Percentiles rank a stretch among this genome's conserved stretches.
phyloP scores from a whole-genome alignment of 2,888 invertebrate genomes.

The Campoplex nolae region DNA sequence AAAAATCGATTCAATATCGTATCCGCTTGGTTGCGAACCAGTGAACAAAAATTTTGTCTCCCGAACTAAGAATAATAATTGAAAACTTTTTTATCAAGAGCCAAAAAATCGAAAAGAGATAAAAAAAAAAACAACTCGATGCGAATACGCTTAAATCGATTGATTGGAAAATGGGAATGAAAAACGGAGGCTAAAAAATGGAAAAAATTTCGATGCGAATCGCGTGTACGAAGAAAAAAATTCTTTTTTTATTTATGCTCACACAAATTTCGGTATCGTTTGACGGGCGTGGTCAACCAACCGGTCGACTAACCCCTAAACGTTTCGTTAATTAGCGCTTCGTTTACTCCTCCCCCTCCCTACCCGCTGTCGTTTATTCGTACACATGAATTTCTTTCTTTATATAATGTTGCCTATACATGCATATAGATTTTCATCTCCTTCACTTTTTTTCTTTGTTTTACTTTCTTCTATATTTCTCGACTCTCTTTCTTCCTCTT shows the following conservation, averaged over 20 bases:
- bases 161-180: too few relatives aligned
- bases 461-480: neutral
- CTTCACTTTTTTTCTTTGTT: conserved; percentile 9
- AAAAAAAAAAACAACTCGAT: too few relatives aligned
- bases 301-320: conserved; percentile 80
- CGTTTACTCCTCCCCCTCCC: conserved; percentile 16
- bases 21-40: too few relatives aligned
- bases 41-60: too few relatives aligned
- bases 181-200: neutral
- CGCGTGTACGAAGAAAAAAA: neutral
- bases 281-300: conserved; percentile 78
- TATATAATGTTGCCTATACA: conserved; percentile 15
- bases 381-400: conserved; percentile 33
- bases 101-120: too few relatives aligned
- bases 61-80: too few relatives aligned
- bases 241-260: neutral
- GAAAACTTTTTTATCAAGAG: too few relatives aligned
- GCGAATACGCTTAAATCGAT: too few relatives aligned
- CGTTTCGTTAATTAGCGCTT: conserved; percentile 82
- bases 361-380: neutral
- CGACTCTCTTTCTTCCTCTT: neutral
- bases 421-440: conserved; percentile 16
- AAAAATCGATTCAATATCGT: too few relatives aligned
- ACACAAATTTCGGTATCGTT: conserved; percentile 33
- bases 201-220: neutral